Conservation (phyloP, 2,113 vertebrate species). For the Laterallus jamaicensis region DNA sequence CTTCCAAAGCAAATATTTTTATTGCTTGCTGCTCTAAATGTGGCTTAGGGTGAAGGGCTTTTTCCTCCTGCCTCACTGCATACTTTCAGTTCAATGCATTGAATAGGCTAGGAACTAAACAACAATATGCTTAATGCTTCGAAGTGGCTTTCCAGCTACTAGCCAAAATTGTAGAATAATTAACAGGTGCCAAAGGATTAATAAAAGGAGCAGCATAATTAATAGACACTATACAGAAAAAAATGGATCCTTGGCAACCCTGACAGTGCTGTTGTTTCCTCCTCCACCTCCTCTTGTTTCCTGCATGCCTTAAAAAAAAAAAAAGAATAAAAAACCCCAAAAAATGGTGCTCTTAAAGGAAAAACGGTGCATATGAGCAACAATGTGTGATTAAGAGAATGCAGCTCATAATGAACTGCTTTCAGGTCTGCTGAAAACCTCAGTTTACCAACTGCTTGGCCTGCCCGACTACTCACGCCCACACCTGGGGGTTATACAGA, state of each 20-base stretch:
- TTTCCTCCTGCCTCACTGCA: slow-evolving; percentile 4
- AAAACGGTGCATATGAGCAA: background rate
- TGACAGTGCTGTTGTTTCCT: slow-evolving; percentile 22
- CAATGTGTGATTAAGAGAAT: background rate
- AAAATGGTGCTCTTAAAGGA: slow-evolving; percentile 19
- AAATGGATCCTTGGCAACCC: slow-evolving; percentile 46
- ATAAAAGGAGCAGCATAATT: slow-evolving; percentile 61
- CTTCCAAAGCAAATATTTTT: slow-evolving; percentile 72
- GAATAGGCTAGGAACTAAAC: slow-evolving; percentile 65
- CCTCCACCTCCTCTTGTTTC: slow-evolving; percentile 34
- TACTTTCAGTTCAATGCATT: slow-evolving; percentile 41
- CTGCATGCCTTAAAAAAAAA: slow-evolving; percentile 5
- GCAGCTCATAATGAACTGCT: background rate
- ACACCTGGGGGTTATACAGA: background rate
- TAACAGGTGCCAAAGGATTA: slow-evolving; percentile 65
- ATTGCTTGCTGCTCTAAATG: slow-evolving; percentile 62
- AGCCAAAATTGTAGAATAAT: slow-evolving; percentile 60
- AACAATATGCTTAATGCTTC: slow-evolving; percentile 55
- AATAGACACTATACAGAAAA: slow-evolving; percentile 47
- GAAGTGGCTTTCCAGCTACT: slow-evolving; percentile 56
- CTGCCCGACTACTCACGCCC: background rate
- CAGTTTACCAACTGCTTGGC: background rate
- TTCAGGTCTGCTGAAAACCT: background rate
- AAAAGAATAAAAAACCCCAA: background rate
- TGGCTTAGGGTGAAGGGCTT: slow-evolving; percentile 55